Evolutionary conservation across 1,140 invertebrate species (phyloP), one percentile per base, ranked within the genome.

Genomic region (Apis florea): DNA sequence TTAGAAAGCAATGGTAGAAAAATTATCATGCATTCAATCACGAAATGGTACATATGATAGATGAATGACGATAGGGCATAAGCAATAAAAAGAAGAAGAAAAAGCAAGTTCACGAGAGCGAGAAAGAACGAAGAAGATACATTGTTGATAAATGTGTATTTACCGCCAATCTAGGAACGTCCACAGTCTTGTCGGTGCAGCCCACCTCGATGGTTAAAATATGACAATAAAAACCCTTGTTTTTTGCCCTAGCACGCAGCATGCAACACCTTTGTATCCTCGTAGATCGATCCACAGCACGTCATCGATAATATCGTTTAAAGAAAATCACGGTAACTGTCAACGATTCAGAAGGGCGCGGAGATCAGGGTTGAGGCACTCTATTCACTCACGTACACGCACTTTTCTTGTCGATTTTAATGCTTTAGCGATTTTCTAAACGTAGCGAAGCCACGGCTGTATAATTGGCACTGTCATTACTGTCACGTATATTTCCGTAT

Each of bases 81-180:
- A 69, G 54, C 17, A 54, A 2, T 15, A 9, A 21, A 24, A 19
- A 47, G 51, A 21, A 40, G 19, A 31, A 26, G 19, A n/a, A 49
- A 40, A 81, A 58, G 21, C 12, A 61, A 51, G 17, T 69, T n/a
- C 56, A 67, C 17, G n/a, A 61, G 58, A 47, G 53, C n/a, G 75
- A 64, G 6, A 26, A 56, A 64, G 21, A 72, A 40, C 10, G 51
- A 31, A 72, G 40, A 81, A 19, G n/a, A 64, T 47, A 61, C 5
- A n/a, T 15, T 70, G 24, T 72, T 54, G 56, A 81, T 80, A 77
- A 82, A 61, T 69, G 61, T 73, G 58, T 82, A 87, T 82, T 87
- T 77, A 87, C 87, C 86, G 81, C 81, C 83, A 83, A 71, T 79
- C 71, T 77, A 82, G 78, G 78, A 17, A 85, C 70, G 70, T 81